Evolutionary conservation across 1,140 invertebrate genomes (phyloP).

Genomic region (Nephotettix cincticeps): DNA sequence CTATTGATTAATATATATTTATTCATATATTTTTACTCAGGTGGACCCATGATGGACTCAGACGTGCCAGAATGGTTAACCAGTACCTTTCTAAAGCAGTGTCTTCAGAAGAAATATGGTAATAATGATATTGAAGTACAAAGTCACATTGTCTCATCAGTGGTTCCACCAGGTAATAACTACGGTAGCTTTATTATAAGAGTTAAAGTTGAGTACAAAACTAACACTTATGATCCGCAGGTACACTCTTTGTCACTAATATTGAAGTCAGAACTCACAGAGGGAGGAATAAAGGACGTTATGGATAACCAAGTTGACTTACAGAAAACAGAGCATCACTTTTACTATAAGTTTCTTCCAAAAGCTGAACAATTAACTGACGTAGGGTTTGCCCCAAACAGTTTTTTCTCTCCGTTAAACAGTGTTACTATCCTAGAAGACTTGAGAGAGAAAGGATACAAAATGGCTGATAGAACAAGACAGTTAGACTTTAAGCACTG

Average conservation of each 20-base stretch:
- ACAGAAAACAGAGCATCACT: background rate
- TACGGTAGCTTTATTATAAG: background rate
- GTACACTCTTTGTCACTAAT: background rate
- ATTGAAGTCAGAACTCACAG: background rate
- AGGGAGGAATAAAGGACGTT: background rate
- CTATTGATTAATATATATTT: too few species aligned
- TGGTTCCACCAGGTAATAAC: background rate
- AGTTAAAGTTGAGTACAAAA: background rate
- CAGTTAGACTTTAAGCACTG: slow-evolving; percentile 6
- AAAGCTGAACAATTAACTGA: background rate
- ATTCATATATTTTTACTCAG: too few species aligned
- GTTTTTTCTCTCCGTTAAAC: background rate
- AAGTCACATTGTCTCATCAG: background rate
- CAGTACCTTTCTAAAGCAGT: background rate
- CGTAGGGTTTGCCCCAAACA: background rate
- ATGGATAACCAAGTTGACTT: background rate
- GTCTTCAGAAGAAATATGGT: background rate
- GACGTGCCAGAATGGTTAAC: background rate
- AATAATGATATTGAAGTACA: background rate
- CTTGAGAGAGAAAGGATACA: background rate
- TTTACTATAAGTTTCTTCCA: slow-evolving; percentile 5
- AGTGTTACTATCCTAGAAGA: background rate
- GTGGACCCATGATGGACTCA: too few species aligned
- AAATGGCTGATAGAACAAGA: background rate
- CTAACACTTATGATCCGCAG: background rate